Evolutionary conservation across 1,140 invertebrate genomes (phyloP), one percentile per base, ranked within the genome.

Genomic region (Acromyrmex heyeri): DNA sequence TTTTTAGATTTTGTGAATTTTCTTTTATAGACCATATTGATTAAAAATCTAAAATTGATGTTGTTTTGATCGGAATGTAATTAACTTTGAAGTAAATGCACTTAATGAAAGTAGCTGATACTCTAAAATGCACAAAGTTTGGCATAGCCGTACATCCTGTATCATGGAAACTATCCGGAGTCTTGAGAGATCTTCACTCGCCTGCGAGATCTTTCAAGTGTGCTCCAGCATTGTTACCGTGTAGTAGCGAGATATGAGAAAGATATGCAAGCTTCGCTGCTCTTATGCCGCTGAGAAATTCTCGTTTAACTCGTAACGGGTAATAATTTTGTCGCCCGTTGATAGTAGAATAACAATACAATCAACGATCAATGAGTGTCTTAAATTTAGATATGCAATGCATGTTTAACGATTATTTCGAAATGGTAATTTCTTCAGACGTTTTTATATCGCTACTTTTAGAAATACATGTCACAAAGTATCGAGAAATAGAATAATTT

Each of bases 41-140:
- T 78, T 48, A 27, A 3, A 65, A 50, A 79, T 34, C 7, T 44
- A 10, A 44, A 44, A 44, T 34, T 14, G 14, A 82, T 61, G 27
- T 34, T 48, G 50, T 7, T 72, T 69, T 8, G 38, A 30, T 24
- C 78, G 55, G 38, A 53, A 30, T 61, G 34, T 82, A 34, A 27
- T 83, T 75, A 83, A 75, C 38, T 70, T 44, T 44, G 2, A 12
- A 55, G 8, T 62, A 82, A 69, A 76, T 38, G 50, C 48, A 83
- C 62, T 89, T 78, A 83, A 62, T 79, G 72, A 62, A 67, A 70
- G 62, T 67, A 57, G 21, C 70, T 75, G 61, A 61, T 89, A 87
- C 65, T 79, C 75, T 79, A 90, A 90, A 90, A 90, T 90, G 88
- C 79, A 75, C 65, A 85, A 90, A 89, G 89, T 90, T 90, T 78